Percentiles rank a stretch among this genome's conserved stretches.
phyloP scores from a whole-genome alignment of 2,797 vertebrate species.

The Malurus splendens region DNA sequence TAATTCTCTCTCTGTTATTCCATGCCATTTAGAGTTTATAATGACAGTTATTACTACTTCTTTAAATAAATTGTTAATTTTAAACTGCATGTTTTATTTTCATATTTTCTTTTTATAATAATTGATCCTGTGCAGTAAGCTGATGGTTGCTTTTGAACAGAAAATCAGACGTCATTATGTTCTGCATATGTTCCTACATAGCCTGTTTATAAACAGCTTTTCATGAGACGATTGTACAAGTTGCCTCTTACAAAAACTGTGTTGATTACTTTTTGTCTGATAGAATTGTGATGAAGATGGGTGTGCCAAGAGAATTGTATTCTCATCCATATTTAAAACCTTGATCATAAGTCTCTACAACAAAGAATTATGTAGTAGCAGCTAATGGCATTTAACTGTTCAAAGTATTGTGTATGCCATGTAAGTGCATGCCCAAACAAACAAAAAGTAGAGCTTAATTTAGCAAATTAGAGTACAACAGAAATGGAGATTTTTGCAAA shows the following conservation, averaged over 20 bases:
- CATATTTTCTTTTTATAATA: neutral
- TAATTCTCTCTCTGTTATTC: neutral
- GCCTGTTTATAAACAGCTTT: neutral
- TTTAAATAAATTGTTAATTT: neutral
- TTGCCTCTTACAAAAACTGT: neutral
- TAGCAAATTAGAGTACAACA: neutral
- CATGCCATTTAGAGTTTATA: neutral
- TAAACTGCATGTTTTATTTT: neutral
- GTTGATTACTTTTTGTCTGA: neutral
- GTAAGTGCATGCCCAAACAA: neutral
- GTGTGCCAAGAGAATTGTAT: neutral
- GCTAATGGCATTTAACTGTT: neutral
- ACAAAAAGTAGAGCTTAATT: neutral
- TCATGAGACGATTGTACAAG: neutral
- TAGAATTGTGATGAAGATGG: neutral
- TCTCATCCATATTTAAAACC: neutral
- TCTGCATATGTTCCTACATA: neutral
- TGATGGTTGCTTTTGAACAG: neutral
- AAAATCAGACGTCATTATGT: neutral
- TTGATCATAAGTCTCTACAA: neutral
- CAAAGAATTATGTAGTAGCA: neutral
- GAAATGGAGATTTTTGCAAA: neutral
- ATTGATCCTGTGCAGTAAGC: neutral
- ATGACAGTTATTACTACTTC: neutral
- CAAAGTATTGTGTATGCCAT: fast-evolving